Base-by-base conservation (phyloP, 2,797 vertebrate species). In the Cygnus olor region DNA sequence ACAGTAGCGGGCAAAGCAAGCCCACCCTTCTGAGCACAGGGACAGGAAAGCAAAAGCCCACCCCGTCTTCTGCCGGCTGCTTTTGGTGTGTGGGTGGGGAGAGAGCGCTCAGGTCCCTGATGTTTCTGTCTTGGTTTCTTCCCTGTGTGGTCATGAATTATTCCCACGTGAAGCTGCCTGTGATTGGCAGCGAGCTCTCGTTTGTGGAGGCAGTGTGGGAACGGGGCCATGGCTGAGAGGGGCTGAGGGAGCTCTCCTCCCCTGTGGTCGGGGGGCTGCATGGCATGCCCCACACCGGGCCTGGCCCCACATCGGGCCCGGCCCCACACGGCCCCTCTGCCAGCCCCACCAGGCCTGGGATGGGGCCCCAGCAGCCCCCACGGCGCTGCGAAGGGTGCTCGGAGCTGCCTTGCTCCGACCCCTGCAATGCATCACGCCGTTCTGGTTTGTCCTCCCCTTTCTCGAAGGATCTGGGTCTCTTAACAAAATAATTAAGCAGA, bases 401-500 rank as follows among this genome's bases (percentile, higher is more conserved):
- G 51, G 51, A 27, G 51, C 51, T 16, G 51, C 51, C 25, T 28
- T 16, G 51, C 22, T 63, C 61, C 12, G 1, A 17, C n/a, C 42
- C 30, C 65, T 34, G 6, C 53, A 65, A 32, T 12, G 0, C 66
- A 5, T 51, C 10, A 40, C 19, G 58, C 47, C 7, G 12, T 51
- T 76, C 30, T n/a, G 71, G 28, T 70, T 38, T 5, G 10, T 36
- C 51, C 66, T 38, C 81, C 83, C 78, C 21, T 2, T 70, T 73
- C 83, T 81, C 83, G 27, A 28, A 57, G 57, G 91, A 93, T 94
- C 95, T 95, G 88, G 94, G 89, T 80, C 90, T 72, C 60, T 61
- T 24, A 32, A 53, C 84, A 8, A 54, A 79, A 6, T 32, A 57
- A 91, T 7, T 24, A 85, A 93, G 66, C 78, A 34, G 90, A 92